Base-by-base conservation (phyloP, 2,113 vertebrate genomes). In the Lepus americanus region DNA sequence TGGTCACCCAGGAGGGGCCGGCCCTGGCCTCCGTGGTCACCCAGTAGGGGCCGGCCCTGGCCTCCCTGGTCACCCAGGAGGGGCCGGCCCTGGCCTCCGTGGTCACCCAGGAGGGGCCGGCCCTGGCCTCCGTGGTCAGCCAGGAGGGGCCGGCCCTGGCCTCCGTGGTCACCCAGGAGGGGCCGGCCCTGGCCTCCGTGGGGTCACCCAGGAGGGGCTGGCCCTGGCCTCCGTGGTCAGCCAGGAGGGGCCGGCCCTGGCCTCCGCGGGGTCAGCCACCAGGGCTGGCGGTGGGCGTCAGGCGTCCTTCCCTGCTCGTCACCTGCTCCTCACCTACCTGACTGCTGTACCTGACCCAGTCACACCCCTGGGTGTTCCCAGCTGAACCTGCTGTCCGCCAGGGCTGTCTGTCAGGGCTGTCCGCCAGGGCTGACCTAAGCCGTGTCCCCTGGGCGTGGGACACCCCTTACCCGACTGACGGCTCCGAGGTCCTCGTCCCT, bases 91-190 rank as follows among this genome's bases (percentile, higher is more conserved):
- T 36, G 33, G 33, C 33, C 33, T 36, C 33, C 9, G 5, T 0
- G 29, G 78, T 20, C 31, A 14, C 0, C 0, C 16, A 16, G 12
- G 27, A 20, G 14, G 17, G 23, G 25, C 74, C 29, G 23, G 73
- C 73, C 44, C 27, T 14, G 11, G 25, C 39, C n/a, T 36, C 69
- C 9, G 5, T 0, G 29, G 78, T 20, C 31, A 14, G 0, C 0
- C 16, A 16, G 12, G 27, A 20, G 14, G 17, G 23, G 25, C 74
- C 29, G 23, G 73, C 73, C 44, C 27, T 14, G 11, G 25, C 39
- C n/a, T 36, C 69, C 9, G 5, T 0, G 29, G 78, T 20, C 31
- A 14, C 0, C 0, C 16, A 16, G 12, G 27, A 20, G 14, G 17
- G 23, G 25, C 74, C 29, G 23, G 73, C 73, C 44, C 27, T 14